Evolutionary conservation across 2,797 vertebrate species (phyloP).

Genomic region (Halcyon smyrnensis): DNA sequence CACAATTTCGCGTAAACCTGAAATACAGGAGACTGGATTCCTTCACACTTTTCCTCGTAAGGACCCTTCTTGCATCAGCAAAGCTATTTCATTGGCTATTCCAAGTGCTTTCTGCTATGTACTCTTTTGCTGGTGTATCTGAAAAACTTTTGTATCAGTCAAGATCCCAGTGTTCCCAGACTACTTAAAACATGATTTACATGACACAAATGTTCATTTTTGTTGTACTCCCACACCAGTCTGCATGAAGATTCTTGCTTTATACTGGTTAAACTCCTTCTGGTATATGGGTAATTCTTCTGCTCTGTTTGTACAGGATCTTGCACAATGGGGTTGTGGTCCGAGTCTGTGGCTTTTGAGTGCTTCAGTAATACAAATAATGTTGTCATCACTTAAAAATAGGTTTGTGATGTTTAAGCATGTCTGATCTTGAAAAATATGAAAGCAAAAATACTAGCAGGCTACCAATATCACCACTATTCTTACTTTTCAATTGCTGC

Average conservation of each 20-base stretch:
- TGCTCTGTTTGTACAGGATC: conserved; percentile 26
- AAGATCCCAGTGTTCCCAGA: not conserved
- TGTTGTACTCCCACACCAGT: not conserved
- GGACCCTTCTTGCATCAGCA: not conserved
- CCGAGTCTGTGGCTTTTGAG: conserved; percentile 24
- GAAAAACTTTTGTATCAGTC: not conserved
- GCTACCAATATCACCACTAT: not conserved
- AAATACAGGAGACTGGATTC: not conserved
- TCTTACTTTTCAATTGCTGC: not conserved
- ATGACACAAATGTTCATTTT: not conserved
- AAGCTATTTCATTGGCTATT: not conserved
- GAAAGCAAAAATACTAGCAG: not conserved
- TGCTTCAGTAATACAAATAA: conserved; percentile 30
- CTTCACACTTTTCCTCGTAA: not conserved
- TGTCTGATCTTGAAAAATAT: conserved; percentile 1
- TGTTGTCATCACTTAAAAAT: conserved; percentile 47
- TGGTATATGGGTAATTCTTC: not conserved
- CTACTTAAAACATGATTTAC: not conserved
- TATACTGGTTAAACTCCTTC: conserved; percentile 22
- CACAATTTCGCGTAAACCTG: not conserved
- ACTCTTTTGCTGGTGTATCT: not conserved
- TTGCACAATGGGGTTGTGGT: conserved; percentile 38
- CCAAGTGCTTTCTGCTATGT: not conserved
- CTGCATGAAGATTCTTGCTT: conserved; percentile 1
- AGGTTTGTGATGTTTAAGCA: not conserved